These are phyloP conservation scores for Hyperoplus lanceolatus DNA, from an alignment of 2,797 vertebrate species.

Conservation along the genomic window DNA sequence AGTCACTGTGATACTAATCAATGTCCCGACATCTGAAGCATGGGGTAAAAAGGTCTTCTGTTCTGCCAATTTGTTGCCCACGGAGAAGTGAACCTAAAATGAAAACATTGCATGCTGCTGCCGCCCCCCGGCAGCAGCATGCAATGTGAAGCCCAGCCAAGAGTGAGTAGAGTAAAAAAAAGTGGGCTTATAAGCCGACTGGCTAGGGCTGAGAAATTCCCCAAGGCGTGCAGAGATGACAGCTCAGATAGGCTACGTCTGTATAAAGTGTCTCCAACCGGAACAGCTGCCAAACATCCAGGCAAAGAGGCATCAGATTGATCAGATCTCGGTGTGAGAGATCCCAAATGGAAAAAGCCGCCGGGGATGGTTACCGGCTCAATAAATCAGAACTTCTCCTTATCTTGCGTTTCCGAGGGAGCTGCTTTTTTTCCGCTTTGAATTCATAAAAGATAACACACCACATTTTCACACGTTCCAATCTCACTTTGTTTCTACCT, in stretches of 20 bases:
- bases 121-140: too few species aligned
- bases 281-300: conserved; percentile 58
- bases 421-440: conserved; percentile 9
- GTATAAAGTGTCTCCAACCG: conserved; percentile 44
- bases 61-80: conserved; percentile 25
- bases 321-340: conserved; percentile 35
- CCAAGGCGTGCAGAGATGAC: conserved; percentile 41
- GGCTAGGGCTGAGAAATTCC: conserved; percentile 65
- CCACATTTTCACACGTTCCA: conserved; percentile 3
- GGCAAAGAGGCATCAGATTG: conserved; percentile 46
- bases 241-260: conserved; percentile 46
- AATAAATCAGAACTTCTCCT: conserved; percentile 47
- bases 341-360: not conserved
- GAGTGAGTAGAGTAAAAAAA: conserved; percentile 51
- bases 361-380: conserved; percentile 25
- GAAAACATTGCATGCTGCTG: conserved; percentile 14
- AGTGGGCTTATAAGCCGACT: conserved; percentile 41
- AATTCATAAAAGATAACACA: not conserved
- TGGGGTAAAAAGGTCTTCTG: conserved; percentile 2
- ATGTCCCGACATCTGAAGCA: not conserved
- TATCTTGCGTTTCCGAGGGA: conserved; percentile 1
- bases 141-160: conserved; percentile 27
- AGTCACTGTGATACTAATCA: conserved; percentile 36
- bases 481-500: not conserved
- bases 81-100: conserved; percentile 21